Evolutionary conservation across 2,888 invertebrate species (phyloP).

Genomic region (Anorthoa munda): DNA sequence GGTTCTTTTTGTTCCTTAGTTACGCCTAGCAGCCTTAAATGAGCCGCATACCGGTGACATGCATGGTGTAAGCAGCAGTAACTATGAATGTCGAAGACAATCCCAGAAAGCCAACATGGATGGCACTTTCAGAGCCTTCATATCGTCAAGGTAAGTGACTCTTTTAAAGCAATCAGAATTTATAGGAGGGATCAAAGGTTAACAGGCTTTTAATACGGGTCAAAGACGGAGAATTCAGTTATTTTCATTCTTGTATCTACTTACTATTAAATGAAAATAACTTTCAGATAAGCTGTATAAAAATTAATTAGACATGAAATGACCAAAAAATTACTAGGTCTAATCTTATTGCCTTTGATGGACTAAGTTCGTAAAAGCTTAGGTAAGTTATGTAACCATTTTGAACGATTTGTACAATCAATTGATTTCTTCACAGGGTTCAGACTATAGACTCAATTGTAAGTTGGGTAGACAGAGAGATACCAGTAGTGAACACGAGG

Average conservation of each 20-base stretch:
- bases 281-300: background rate
- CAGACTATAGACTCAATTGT: conserved; percentile 99
- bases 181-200: background rate
- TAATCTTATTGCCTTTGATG: no score
- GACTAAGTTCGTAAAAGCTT: background rate
- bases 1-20: conserved; percentile 86
- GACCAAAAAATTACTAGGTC: background rate
- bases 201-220: conserved; percentile 1
- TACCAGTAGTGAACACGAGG: conserved; percentile 97
- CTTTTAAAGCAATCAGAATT: conserved; percentile 14
- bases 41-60: conserved; percentile 97
- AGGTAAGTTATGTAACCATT: background rate
- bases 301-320: background rate
- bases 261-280: background rate
- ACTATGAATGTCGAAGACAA: conserved; percentile 98
- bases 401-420: background rate
- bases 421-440: conserved; percentile 87
- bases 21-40: conserved; percentile 98
- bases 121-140: conserved; percentile 97
- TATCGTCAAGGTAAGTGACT: conserved; percentile 93
- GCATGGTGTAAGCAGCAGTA: conserved; percentile 97
- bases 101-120: conserved; percentile 96
- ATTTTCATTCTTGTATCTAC: background rate
- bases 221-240: background rate
- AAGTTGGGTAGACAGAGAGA: conserved; percentile 95